Conservation (phyloP, 1,140 invertebrate species). For the Plutomurus gul region DNA sequence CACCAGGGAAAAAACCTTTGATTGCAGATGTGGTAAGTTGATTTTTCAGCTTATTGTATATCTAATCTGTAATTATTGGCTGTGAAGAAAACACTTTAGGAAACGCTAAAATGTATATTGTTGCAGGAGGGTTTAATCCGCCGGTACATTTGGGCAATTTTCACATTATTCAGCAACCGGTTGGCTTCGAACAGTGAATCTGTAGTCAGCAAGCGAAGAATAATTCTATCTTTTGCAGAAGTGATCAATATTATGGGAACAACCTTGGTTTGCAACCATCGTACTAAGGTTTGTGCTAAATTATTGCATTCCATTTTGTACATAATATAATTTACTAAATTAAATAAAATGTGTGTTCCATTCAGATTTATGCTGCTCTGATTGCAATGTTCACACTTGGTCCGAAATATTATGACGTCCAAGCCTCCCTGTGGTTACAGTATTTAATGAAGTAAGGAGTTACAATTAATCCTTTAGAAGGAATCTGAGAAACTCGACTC, state of each 20-base stretch:
- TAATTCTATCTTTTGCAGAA: not conserved
- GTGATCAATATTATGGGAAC: not conserved
- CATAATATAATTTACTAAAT: too few species aligned
- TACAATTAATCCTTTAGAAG: too few species aligned
- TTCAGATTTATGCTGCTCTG: conserved; percentile 30
- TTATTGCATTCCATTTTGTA: not conserved
- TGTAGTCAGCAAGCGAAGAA: not conserved
- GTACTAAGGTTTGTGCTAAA: not conserved
- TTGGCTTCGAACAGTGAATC: not conserved
- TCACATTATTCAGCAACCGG: not conserved
- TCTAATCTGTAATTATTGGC: not conserved
- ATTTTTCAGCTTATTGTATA: not conserved
- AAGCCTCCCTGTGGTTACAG: not conserved
- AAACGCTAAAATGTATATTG: not conserved
- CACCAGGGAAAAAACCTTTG: not conserved
- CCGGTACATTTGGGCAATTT: not conserved
- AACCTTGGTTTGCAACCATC: not conserved
- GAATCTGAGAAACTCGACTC: too few species aligned
- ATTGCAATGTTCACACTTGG: conserved; percentile 12
- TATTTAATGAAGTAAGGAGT: conserved; percentile 33
- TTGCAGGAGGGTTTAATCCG: not conserved
- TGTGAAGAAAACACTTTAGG: not conserved
- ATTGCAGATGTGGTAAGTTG: not conserved
- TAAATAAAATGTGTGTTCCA: too few species aligned
- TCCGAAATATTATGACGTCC: conserved; percentile 22